These are phyloP conservation scores for Eugnorisma glareosa DNA, from an alignment of 2,888 invertebrate genomes.

Conservation along the genomic window DNA sequence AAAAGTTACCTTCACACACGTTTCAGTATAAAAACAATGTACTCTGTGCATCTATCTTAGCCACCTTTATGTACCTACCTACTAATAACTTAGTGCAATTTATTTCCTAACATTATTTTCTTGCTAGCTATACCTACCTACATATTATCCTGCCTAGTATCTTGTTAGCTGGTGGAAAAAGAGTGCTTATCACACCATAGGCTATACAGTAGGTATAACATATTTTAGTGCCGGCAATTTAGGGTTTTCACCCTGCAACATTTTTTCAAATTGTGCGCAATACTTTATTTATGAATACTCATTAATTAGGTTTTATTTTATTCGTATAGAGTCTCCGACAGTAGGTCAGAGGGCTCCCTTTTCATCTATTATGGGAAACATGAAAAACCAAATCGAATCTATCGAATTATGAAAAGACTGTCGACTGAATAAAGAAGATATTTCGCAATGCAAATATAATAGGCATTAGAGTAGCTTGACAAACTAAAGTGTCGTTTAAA, in stretches of 20 bases:
- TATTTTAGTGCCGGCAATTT: not conserved
- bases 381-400: not conserved
- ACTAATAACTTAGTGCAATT: not conserved
- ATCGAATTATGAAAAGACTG: not conserved
- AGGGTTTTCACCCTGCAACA: not conserved
- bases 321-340: not conserved
- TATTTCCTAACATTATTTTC: conserved; percentile 14
- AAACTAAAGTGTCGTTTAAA: not conserved
- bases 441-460: not conserved
- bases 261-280: not conserved
- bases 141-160: not conserved
- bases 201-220: no score
- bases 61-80: not conserved
- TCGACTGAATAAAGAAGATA: not conserved
- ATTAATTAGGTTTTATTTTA: not conserved
- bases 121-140: not conserved
- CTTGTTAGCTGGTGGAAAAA: not conserved
- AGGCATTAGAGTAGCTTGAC: not conserved
- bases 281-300: not conserved
- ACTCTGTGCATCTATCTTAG: conserved; percentile 5
- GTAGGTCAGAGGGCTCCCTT: not conserved
- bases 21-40: no score
- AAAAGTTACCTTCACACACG: conserved; percentile 6
- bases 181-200: not conserved
- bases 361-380: not conserved